Evolutionary conservation across 2,888 invertebrate species (phyloP).

Genomic region (Xylophagus ater): DNA sequence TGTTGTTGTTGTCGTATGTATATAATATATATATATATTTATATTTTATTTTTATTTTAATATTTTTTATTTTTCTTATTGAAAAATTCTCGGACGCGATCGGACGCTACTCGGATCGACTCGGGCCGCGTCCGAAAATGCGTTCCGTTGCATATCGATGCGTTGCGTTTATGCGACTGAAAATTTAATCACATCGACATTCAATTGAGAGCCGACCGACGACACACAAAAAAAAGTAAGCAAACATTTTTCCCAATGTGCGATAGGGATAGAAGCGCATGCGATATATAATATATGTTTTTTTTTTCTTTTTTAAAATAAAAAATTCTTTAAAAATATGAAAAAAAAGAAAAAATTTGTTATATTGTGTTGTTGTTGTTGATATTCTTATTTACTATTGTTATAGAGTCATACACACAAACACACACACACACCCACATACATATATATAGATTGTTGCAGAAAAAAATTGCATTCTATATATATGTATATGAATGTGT

Average conservation of each 20-base stretch:
- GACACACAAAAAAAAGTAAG: too few relatives aligned
- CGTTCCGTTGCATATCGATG: conserved; percentile 42
- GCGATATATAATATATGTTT: conserved; percentile 24
- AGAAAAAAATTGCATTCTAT: too few relatives aligned
- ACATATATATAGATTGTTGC: too few relatives aligned
- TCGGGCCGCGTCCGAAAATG: conserved; percentile 42
- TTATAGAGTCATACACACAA: too few relatives aligned
- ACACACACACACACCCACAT: too few relatives aligned
- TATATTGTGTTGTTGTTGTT: too few relatives aligned
- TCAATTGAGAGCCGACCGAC: conserved; percentile 25
- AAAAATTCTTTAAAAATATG: too few relatives aligned
- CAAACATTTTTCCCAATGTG: conserved; percentile 23
- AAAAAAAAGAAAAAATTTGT: too few relatives aligned
- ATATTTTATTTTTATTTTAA: conserved; percentile 3
- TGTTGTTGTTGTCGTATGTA: conserved; percentile 12
- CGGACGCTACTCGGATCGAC: conserved; percentile 41
- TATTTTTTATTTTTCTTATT: conserved; percentile 10
- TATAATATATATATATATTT: conserved; percentile 10
- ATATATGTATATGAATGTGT: too few relatives aligned
- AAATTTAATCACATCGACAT: conserved; percentile 36
- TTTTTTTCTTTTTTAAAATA: too few relatives aligned
- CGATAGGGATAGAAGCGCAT: conserved; percentile 25
- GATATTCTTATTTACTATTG: too few relatives aligned
- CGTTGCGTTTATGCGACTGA: conserved; percentile 41
- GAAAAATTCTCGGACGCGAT: conserved; percentile 31